Conservation (phyloP, 2,797 vertebrate genomes). For the Phrynocephalus vlangalii region DNA sequence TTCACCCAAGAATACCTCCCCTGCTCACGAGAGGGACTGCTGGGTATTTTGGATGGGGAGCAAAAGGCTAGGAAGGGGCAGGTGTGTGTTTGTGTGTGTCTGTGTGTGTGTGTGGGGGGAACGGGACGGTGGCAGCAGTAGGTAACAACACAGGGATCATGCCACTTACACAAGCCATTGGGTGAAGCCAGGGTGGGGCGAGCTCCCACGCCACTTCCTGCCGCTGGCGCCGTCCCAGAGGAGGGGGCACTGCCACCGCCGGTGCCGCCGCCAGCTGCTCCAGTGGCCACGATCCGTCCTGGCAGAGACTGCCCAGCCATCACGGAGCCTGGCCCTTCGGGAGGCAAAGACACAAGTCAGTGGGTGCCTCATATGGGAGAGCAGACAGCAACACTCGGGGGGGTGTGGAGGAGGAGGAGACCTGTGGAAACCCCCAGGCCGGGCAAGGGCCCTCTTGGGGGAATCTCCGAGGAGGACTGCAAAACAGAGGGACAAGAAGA, state of each 20-base stretch:
- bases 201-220: conserved; percentile 82
- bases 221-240: conserved; percentile 84
- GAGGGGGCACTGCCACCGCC: conserved; percentile 73
- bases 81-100: too few relatives aligned
- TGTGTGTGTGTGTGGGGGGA: background rate
- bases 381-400: accelerated
- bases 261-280: conserved; percentile 59
- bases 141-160: accelerated
- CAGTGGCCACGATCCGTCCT: conserved; percentile 84
- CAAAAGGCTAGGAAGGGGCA: accelerated
- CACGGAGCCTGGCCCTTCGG: conserved; percentile 77
- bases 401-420: accelerated
- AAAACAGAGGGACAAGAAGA: accelerated
- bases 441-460: accelerated
- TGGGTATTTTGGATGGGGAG: background rate
- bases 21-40: background rate
- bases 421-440: accelerated
- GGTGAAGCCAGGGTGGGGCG: conserved; percentile 89
- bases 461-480: accelerated
- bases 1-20: background rate
- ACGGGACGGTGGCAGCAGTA: accelerated
- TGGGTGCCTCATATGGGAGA: background rate
- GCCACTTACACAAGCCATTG: conserved; percentile 94
- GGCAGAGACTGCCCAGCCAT: conserved; percentile 83
- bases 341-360: background rate